Conservation (phyloP, 2,113 vertebrate species). For the Haemorhous mexicanus region DNA sequence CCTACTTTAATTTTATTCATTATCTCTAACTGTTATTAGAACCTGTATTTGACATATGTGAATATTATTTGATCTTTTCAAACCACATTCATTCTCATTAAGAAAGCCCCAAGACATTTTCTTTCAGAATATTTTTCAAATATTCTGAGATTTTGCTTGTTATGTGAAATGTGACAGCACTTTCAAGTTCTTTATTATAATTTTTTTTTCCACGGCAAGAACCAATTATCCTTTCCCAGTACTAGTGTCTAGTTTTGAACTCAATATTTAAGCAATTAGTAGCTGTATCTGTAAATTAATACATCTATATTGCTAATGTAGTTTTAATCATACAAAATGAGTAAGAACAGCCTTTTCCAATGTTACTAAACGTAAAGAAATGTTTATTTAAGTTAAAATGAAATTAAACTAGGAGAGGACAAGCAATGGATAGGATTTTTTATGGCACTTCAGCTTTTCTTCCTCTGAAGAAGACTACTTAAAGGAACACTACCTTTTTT, state of each 20-base stretch:
- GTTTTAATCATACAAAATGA: constrained; percentile 78
- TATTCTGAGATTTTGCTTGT: constrained; percentile 81
- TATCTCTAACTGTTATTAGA: constrained; percentile 78
- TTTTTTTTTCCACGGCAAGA: constrained; percentile 73
- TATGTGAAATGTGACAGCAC: constrained; percentile 81
- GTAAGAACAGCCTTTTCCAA: constrained; percentile 58
- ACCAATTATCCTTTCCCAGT: constrained; percentile 82
- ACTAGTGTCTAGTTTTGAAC: constrained; percentile 74
- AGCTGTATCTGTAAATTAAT: constrained; percentile 80
- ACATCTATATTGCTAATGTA: constrained; percentile 75
- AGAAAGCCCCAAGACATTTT: constrained; percentile 81
- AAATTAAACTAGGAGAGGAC: constrained; percentile 49
- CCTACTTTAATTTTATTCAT: constrained; percentile 83
- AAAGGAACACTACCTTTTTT: constrained; percentile 49
- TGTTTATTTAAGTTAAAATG: constrained; percentile 70
- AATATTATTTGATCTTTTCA: constrained; percentile 84
- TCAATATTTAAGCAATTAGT: constrained; percentile 81
- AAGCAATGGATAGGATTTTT: constrained; percentile 38
- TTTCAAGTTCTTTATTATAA: constrained; percentile 85
- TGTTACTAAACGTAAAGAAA: constrained; percentile 65
- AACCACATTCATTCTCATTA: constrained; percentile 81
- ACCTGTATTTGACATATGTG: constrained; percentile 79
- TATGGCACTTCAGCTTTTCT: constrained; percentile 35
- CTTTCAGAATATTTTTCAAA: constrained; percentile 80
- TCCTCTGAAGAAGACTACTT: constrained; percentile 28